Base-by-base conservation (phyloP, 1,140 invertebrate species). In the Listronotus oregonensis region DNA sequence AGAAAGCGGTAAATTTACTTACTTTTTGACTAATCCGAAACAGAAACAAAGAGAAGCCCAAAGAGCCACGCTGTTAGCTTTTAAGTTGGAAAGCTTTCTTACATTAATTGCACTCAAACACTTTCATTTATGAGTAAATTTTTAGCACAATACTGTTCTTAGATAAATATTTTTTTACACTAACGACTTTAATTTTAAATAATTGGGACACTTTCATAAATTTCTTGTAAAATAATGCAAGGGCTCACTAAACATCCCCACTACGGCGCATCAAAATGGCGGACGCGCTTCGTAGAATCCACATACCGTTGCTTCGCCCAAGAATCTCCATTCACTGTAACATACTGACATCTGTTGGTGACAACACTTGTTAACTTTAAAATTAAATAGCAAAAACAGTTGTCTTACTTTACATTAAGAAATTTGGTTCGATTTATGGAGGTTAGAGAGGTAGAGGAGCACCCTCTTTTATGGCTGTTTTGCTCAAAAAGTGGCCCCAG, bases 261-360 rank as follows among this genome's bases (percentile, higher is more conserved):
- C 75, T 77, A 73, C 69, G 60, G 67, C 66, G 74, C 70, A 71
- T 69, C 73, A 77, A 77, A 73, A 77, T 77, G 75, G 75, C 75
- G 71, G 75, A 68, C 68, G 61, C 72, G 70, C 68, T 69, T 69
- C 71, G 68, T 66, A 69, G 67, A 69, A 68, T 70, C 70, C 27
- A 57, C 68, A 66, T 52, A 50, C 54, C 56, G 64, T 60, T 57
- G 59, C 60, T 67, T 64, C 50, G 43, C 52, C 60, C 63, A 54
- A 43, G 46, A 61, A 43, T 47, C 12, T 34, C 56, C 56, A 58
- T 37, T 55, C 52, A 42, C 39, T 15, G 10, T 51, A 14, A 27
- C 4, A 5, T 21, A 11, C 27, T 14, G 11, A 21, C 18, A 14
- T 51, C n/a, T 21, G n/a, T n/a, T 17, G 9, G 17, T 47, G 21